Base-by-base conservation (phyloP, 2,797 vertebrate genomes). In the Dendrocincla fuliginosa region DNA sequence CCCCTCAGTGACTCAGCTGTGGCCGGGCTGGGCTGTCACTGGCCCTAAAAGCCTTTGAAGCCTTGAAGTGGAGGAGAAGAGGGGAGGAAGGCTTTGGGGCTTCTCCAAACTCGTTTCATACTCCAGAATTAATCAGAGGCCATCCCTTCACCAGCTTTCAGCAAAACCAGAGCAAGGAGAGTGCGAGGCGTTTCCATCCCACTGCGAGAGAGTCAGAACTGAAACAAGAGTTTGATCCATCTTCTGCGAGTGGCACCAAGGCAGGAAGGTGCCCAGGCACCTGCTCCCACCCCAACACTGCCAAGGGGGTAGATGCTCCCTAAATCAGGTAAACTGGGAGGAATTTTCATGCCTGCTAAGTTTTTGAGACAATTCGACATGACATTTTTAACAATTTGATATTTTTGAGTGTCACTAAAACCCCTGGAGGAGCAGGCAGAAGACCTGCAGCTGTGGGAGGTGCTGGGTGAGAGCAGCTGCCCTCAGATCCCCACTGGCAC, bases 161-260 rank as follows among this genome's bases (percentile, higher is more conserved):
- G 46, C 17, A 60, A 64, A 89, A 19, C 1, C 27, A 47, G 60
- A 52, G 56, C 4, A 23, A 67, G 70, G 56, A 0, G 6, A 49
- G 49, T 18, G 22, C 0, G 7, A 64, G 35, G 32, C 0, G 2
- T 28, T 74, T 70, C 22, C 25, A 18, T n/a, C 25, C 16, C 18
- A 16, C 6, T 9, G 11, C 0, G 7, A 57, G 18, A 0, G 5
- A 53, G 23, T 27, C 44, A 39, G 59, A 61, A 42, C 13, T 14
- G 44, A 44, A 52, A 9, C 9, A 27, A 20, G 64, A 17, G 11
- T 53, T 61, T 33, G 47, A 69, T 33, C 14, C 25, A 19, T 6
- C 56, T 44, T 69, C 65, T 42, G 56, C 0, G 2, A 52, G 69
- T 0, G 8, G 28, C 35, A 32, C 20, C 57, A 19, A 6, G 25